Percentiles rank a stretch among this genome's conserved stretches.
phyloP scores from a whole-genome alignment of 1,140 invertebrate genomes.

The Frieseomelitta varia region DNA sequence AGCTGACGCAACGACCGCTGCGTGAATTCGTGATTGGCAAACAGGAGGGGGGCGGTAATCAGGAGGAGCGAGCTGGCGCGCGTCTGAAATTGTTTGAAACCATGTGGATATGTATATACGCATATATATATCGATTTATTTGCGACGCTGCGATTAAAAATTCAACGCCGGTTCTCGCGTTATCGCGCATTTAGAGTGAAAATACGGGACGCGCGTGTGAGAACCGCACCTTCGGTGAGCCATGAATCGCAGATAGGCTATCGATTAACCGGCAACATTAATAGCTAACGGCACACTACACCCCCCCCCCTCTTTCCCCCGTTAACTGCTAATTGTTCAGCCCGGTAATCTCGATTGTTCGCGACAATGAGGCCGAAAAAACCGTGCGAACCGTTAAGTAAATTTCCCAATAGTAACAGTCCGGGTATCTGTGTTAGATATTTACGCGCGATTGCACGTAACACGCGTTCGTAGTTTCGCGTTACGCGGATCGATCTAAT shows the following conservation, averaged over 20 bases:
- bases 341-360: slow-evolving; percentile 30
- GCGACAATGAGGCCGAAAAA: slow-evolving; percentile 13
- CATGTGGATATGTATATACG: no score
- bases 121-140: background rate
- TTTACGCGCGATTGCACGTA: slow-evolving; percentile 18
- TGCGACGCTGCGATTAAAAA: slow-evolving; percentile 16
- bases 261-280: slow-evolving; percentile 37
- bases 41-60: no score
- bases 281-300: slow-evolving; percentile 15
- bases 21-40: no score
- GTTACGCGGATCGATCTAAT: slow-evolving; percentile 19
- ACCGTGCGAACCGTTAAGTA: slow-evolving; percentile 34
- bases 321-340: slow-evolving; percentile 40
- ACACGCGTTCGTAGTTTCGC: background rate
- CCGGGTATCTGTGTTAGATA: slow-evolving; percentile 27
- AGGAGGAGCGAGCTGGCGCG: no score
- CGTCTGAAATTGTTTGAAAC: no score
- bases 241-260: slow-evolving; percentile 31
- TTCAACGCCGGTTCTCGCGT: background rate
- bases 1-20: no score
- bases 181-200: slow-evolving; percentile 5
- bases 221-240: background rate
- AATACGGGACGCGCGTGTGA: background rate
- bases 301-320: background rate
- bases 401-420: slow-evolving; percentile 31